phyloP scores from a whole-genome alignment of 2,113 vertebrate genomes.

The Camelus bactrianus region DNA sequence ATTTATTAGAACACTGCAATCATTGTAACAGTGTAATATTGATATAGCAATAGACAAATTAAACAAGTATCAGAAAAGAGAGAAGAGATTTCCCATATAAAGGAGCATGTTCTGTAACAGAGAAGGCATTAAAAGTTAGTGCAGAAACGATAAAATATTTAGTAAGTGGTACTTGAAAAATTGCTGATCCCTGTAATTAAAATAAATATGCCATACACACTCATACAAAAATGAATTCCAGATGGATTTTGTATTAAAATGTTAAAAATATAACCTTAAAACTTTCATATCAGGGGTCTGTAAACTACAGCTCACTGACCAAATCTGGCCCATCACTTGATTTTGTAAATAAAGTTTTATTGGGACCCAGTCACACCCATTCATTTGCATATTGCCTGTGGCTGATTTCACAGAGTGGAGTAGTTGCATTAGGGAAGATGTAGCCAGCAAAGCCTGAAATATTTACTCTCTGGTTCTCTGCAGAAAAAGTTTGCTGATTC shows the following conservation, averaged over 20 bases:
- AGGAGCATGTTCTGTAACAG: background rate
- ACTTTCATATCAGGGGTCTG: background rate
- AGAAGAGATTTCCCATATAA: background rate
- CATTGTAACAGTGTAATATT: background rate
- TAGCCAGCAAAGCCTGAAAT: background rate
- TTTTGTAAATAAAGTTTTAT: conserved; percentile 34
- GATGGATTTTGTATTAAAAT: background rate
- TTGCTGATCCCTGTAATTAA: background rate
- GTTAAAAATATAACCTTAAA: background rate
- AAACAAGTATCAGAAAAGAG: background rate
- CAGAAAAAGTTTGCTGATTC: background rate
- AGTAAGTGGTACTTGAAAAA: background rate
- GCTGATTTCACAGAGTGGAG: background rate
- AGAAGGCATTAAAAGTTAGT: background rate
- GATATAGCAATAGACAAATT: background rate
- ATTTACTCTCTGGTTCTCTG: background rate
- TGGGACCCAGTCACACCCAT: background rate
- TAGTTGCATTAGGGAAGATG: background rate
- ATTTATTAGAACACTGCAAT: background rate
- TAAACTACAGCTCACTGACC: background rate
- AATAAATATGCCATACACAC: background rate
- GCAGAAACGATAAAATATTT: background rate
- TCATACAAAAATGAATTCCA: background rate
- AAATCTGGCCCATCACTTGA: background rate
- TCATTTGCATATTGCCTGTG: background rate